Base-by-base conservation (phyloP, 2,888 invertebrate species). In the Tipula confusa region DNA sequence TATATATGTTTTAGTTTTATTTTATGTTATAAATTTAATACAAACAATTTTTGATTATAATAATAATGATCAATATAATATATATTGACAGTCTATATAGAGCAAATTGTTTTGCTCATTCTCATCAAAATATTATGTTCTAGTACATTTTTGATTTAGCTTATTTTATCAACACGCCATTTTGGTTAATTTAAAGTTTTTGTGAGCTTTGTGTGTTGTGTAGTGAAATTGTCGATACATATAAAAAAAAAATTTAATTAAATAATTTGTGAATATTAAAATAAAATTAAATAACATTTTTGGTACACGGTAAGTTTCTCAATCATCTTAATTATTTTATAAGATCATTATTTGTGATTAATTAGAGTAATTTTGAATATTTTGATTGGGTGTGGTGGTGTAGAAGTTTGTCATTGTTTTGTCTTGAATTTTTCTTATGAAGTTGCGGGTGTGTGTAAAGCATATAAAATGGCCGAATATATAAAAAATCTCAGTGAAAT, bases 261-360 rank as follows among this genome's bases (percentile, higher is more conserved):
- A 24, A 1, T 24, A 24, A 64, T 1, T 64, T 64, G 64, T 64
- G 64, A 18, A 64, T 24, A 24, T 64, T n/a, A 64, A 64, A 18
- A n/a, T 64, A 64, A 64, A 24, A 24, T 24, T 82, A 80, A 79
- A 82, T 82, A 15, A 28, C 15, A 83, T 38, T 48, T 84, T 84
- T 85, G 85, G 85, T 85, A 84, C 83, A 85, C 85, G 85, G 85
- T 85, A 85, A 85, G 85, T 85, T 64, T 80, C 29, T 13, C 5
- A 11, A 29, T 29, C 29, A 29, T 29, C n/a, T 29, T 80, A 80
- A 29, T 80, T 80, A 29, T 15, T 80, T 29, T 29, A 80, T 80
- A n/a, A 9, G 7, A 64, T 24, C 18, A 2, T 1, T 24, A 24
- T 64, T 11, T 3, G 64, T 9, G 24, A 24, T 64, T 64, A 64